Evolutionary conservation across 2,888 invertebrate genomes (phyloP).

Genomic region (Chrysina gloriosa): DNA sequence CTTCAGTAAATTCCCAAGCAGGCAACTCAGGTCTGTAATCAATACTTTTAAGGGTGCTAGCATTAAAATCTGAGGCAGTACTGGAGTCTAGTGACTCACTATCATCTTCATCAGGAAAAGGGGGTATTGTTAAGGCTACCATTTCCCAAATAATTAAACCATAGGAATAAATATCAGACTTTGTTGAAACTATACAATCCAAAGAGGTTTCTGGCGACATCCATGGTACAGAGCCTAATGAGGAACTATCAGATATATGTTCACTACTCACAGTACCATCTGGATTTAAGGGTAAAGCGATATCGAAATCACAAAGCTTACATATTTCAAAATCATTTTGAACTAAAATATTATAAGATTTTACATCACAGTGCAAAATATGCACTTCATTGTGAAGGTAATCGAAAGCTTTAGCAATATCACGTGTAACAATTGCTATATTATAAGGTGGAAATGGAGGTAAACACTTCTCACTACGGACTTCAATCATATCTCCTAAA

Average conservation of each 20-base stretch:
- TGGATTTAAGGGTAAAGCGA: conserved; percentile 77
- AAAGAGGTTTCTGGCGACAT: conserved; percentile 82
- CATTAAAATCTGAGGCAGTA: conserved; percentile 43
- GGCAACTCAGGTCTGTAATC: conserved; percentile 74
- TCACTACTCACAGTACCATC: conserved; percentile 70
- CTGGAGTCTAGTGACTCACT: conserved; percentile 55
- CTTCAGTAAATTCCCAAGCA: conserved; percentile 69
- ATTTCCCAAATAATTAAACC: conserved; percentile 87
- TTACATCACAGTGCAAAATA: conserved; percentile 85
- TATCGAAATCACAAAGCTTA: conserved; percentile 88
- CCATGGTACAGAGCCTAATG: conserved; percentile 84
- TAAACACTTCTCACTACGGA: conserved; percentile 68
- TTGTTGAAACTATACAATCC: conserved; percentile 71
- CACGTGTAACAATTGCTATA: conserved; percentile 75
- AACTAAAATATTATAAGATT: conserved; percentile 84
- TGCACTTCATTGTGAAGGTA: conserved; percentile 80
- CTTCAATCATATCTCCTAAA: conserved; percentile 80
- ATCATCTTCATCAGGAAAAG: conserved; percentile 62
- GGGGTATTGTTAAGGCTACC: conserved; percentile 79
- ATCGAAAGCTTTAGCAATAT: conserved; percentile 77
- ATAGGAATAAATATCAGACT: conserved; percentile 84
- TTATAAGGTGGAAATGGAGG: conserved; percentile 71
- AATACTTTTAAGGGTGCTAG: conserved; percentile 12
- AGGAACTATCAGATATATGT: conserved; percentile 67
- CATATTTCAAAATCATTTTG: conserved; percentile 78